Base-by-base conservation (phyloP, 2,797 vertebrate species). In the Melanotaenia parkinsoni region DNA sequence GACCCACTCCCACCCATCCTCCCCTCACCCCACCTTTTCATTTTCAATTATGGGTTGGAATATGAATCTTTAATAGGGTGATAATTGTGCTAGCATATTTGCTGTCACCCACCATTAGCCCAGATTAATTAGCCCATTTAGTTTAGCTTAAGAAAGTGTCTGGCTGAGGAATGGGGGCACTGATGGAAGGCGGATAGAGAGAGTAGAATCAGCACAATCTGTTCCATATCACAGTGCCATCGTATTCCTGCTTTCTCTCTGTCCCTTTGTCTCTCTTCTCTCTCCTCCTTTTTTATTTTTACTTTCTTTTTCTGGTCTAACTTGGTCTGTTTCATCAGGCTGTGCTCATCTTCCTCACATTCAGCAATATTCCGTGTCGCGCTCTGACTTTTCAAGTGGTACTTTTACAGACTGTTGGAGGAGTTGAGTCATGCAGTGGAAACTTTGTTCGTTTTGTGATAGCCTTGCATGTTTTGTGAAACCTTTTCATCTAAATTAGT, bases 71-170 rank as follows among this genome's bases (percentile, higher is more conserved):
- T 95, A 95, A 95, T 94, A 91, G 92, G 92, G 84, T 91, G 89
- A 94, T 95, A 95, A 95, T 95, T 95, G 93, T 92, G 91, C 88
- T 88, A 93, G 91, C 94, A 95, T 94, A 95, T 95, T 95, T 95
- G 93, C 94, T 95, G 94, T 95, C 94, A 95, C 92, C 94, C 92
- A 89, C 94, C 93, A 95, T 95, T 94, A 94, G 92, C 84, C 90
- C 81, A 94, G 93, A 95, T 95, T 94, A 94, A 94, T 95, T 95
- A 94, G 91, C 86, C 91, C 92, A 95, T 95, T 95, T 95, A 92
- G 91, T 94, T 94, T 93, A 93, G 92, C 86, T 93, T 92, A 91
- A 93, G 93, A 90, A 92, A 92, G 91, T 92, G 92, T 93, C 92
- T 88, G 76, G 90, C 83, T 93, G 93, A 94, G 90, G 91, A 93